Conservation (phyloP, 2,113 vertebrate genomes). For the Forbesichthys agassizii region DNA sequence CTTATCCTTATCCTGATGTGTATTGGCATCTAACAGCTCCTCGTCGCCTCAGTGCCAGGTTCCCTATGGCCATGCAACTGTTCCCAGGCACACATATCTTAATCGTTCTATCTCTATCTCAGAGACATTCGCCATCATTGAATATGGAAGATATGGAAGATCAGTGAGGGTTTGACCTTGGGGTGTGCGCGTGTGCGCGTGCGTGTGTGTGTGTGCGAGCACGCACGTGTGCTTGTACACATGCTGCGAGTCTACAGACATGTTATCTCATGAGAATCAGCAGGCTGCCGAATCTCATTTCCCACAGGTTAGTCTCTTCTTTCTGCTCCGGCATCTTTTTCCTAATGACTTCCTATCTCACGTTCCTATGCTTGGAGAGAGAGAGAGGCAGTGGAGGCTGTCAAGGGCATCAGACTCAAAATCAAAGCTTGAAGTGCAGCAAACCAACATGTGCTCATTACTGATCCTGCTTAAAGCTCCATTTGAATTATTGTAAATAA, state of each 20-base stretch:
- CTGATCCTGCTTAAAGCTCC: neutral
- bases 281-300: slow-evolving; percentile 40
- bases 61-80: too few relatives aligned
- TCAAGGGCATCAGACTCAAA: neutral
- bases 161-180: too few relatives aligned
- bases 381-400: neutral
- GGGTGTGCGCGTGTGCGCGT: neutral
- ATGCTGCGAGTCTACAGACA: slow-evolving; percentile 6
- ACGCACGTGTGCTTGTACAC: neutral
- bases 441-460: neutral
- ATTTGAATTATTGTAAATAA: neutral
- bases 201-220: neutral
- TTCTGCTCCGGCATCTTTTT: neutral
- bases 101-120: too few relatives aligned
- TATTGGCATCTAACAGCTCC: too few relatives aligned
- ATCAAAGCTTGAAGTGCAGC: neutral
- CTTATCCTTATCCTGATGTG: too few relatives aligned
- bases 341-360: neutral
- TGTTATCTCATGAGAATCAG: slow-evolving; percentile 26
- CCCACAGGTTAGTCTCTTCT: neutral
- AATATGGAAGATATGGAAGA: too few relatives aligned
- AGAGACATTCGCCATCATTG: too few relatives aligned
- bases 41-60: too few relatives aligned
- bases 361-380: slow-evolving; percentile 12
- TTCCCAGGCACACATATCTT: too few relatives aligned